Base-by-base conservation (phyloP, 2,888 invertebrate species). In the Biston betularia region DNA sequence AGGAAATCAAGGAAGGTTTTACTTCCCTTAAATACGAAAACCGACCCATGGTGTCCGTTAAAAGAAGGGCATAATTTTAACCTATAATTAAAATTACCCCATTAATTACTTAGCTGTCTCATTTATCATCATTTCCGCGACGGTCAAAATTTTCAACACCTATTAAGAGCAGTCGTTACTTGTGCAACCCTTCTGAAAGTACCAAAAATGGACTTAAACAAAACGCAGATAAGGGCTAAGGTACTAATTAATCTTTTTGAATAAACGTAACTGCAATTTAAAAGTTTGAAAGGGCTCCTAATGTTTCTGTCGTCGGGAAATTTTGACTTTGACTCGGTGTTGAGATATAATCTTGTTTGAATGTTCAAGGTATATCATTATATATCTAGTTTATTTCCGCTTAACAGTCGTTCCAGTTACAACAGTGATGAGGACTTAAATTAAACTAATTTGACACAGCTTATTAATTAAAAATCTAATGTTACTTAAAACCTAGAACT, bases 201-300 rank as follows among this genome's bases (percentile, higher is more conserved):
- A 34, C 46, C 52, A 53, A 58, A 58, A 64, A 63, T 54, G 58
- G 38, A 11, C 57, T 46, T 9, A 49, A 55, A 54, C 65, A 60
- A 67, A 65, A 33, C 54, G 7, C 50, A 60, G 69, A 67, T 69
- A 63, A 67, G 49, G 57, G 9, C 3, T 12, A 70, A 60, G 67
- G 68, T 68, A 63, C 46, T 63, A 65, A 72, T 72, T 70, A 68
- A 63, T 68, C 68, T 63, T 68, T 69, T 62, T 58, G 45, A 59
- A 56, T 44, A 45, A 55, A 66, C 59, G 56, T 52, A 49, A 66
- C 65, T 64, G 61, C 65, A 63, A 64, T 68, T 64, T 62, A 50
- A 50, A 58, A 58, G 60, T 67, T 71, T 56, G 49, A 46, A 62
- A 66, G 58, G 48, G 64, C n/a, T 15, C 50, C 11, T 40, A 49